A percentile compares a stretch with the other conserved stretches of the same genome.
phyloP scores from a whole-genome alignment of 2,113 vertebrate species.

The Copsychus sechellarum region DNA sequence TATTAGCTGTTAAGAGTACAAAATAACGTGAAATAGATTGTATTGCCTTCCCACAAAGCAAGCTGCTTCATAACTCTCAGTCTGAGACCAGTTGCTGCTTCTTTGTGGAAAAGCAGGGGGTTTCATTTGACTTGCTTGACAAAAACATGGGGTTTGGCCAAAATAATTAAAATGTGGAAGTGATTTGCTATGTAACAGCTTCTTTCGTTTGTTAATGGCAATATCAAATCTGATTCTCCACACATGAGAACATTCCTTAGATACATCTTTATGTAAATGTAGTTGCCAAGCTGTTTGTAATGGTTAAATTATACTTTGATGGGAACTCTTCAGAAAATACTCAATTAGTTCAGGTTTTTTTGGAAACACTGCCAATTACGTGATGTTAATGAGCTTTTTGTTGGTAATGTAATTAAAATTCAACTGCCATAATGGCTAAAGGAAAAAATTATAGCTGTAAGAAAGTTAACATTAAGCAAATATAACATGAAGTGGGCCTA shows the following conservation, averaged over 20 bases:
- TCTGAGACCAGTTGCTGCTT: background rate
- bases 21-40: background rate
- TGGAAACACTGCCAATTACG: constrained; percentile 80
- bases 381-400: constrained; percentile 83
- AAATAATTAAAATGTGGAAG: constrained; percentile 58
- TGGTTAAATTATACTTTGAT: constrained; percentile 86
- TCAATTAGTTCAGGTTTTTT: constrained; percentile 83
- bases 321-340: constrained; percentile 83
- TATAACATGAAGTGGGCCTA: constrained; percentile 76
- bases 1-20: background rate
- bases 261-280: constrained; percentile 83
- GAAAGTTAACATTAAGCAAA: constrained; percentile 78
- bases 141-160: constrained; percentile 43
- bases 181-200: constrained; percentile 53
- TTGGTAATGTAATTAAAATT: constrained; percentile 84
- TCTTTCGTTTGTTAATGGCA: constrained; percentile 68
- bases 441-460: constrained; percentile 72
- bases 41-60: background rate
- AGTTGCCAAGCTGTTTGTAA: constrained; percentile 84
- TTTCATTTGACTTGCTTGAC: constrained; percentile 35
- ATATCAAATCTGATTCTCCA: constrained; percentile 80
- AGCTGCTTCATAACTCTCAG: background rate
- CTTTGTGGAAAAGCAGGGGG: constrained; percentile 2
- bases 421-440: constrained; percentile 79
- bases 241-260: constrained; percentile 78